Conservation (phyloP, 1,140 invertebrate genomes). For the Drosophila pectinifera region DNA sequence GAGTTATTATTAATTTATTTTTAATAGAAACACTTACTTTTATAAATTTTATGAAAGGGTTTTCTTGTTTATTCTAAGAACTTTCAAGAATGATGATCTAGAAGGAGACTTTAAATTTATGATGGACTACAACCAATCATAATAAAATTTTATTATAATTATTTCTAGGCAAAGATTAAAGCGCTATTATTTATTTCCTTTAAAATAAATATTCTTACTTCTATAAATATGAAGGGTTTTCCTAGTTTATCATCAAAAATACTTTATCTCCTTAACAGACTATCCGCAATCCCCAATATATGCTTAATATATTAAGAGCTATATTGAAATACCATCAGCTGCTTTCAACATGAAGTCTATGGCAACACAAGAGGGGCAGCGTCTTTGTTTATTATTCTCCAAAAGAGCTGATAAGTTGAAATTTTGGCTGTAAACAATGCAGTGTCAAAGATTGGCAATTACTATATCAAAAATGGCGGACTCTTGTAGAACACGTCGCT, state of each 20-base stretch:
- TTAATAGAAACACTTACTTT: background rate
- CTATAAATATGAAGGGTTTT: no score
- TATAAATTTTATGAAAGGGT: no score
- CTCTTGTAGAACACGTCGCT: slow-evolving; percentile 23
- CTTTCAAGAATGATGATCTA: background rate
- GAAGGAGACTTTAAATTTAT: background rate
- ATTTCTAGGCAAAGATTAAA: background rate
- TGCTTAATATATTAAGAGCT: background rate
- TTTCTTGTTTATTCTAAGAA: no score
- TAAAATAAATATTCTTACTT: background rate
- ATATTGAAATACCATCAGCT: background rate
- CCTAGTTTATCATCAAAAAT: background rate
- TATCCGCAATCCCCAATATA: no score
- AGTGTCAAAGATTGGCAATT: slow-evolving; percentile 50
- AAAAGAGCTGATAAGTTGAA: slow-evolving; percentile 51
- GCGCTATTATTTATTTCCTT: no score
- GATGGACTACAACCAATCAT: no score
- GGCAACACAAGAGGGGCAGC: background rate
- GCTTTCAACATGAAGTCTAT: background rate
- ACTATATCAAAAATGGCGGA: slow-evolving; percentile 37
- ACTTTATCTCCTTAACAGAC: no score
- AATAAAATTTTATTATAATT: no score
- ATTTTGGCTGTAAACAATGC: slow-evolving; percentile 47
- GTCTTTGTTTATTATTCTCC: slow-evolving; percentile 2
- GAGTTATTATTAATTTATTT: background rate